Evolutionary conservation across 2,888 invertebrate genomes (phyloP), one percentile per base, ranked within the genome.

Genomic region (Physocephala rufipes): DNA sequence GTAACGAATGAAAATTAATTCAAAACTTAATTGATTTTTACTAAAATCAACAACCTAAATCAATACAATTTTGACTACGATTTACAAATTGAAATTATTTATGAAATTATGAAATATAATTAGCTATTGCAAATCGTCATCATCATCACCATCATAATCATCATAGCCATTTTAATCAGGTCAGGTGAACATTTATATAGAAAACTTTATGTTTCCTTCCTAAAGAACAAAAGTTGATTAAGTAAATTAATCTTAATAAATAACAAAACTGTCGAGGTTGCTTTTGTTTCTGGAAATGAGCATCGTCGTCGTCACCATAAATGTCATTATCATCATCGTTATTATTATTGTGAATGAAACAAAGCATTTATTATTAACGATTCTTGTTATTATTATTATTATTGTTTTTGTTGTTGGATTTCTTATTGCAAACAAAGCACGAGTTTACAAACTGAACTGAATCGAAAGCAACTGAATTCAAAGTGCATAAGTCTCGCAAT

Each of bases 201-300:
- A 36, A 4, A 36, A 36, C 36, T 36, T 36, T 36, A 36, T 36
- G 36, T 36, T 36, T 7, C 36, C 9, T 9, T 7, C 9, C 36
- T 7, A 36, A 36, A 7, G 36, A 36, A 36, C 36, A 36, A 36
- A 36, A 36, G 5, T 9, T 36, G 36, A 36, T 4, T 9, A 61
- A 71, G 43, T 49, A 71, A 71, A 58, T 63, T 51, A 49, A 63
- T 68, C 45, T 36, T 45, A 55, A 67, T 63, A 58, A 55, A 63
- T 49, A 55, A 43, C 36, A 36, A 36, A 36, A 9, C 26, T 26
- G 58, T 45, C 36, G 47, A 62, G 55, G 62, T 62, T 67, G 71
- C 21, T 26, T 36, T 36, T 36, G 30, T 26, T 43, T 65, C 28
- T 71, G 62, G 43, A 21, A 61, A 19, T 62, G 66, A 43, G 21